These are phyloP conservation scores for Synodontis membranacea DNA, from an alignment of 2,113 vertebrate species.

Conservation along the genomic window DNA sequence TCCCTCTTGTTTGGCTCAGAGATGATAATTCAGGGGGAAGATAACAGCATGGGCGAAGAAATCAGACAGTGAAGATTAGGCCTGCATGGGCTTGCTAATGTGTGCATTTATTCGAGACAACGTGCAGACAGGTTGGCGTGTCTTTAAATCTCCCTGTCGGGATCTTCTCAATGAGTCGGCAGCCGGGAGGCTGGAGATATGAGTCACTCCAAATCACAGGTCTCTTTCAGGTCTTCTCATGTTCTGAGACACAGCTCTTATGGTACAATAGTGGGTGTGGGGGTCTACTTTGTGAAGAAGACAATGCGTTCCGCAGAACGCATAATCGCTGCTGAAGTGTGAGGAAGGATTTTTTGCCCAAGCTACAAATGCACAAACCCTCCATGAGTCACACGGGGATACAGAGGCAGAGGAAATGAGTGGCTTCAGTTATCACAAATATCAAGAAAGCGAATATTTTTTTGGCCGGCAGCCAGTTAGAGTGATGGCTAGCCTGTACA, in stretches of 20 bases:
- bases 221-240: slow-evolving; percentile 10
- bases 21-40: not conserved
- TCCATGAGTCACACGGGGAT: not conserved
- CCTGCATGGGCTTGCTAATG: slow-evolving; percentile 27
- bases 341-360: not conserved
- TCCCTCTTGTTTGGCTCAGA: slow-evolving; percentile 28
- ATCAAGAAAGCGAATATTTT: not conserved
- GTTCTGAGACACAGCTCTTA: slow-evolving; percentile 36
- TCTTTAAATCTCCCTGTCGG: not conserved
- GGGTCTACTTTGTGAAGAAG: slow-evolving; percentile 2
- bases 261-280: slow-evolving; percentile 25
- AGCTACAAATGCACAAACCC: not conserved
- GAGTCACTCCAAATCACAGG: slow-evolving; percentile 27
- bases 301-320: slow-evolving; percentile 13
- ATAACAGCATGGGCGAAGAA: not conserved
- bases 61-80: slow-evolving; percentile 19
- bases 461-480: not conserved
- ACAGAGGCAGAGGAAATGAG: not conserved
- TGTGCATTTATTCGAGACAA: not conserved
- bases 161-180: slow-evolving; percentile 15
- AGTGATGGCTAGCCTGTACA: not conserved
- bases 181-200: slow-evolving; percentile 9
- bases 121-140: slow-evolving; percentile 21
- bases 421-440: not conserved
- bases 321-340: slow-evolving; percentile 2